phyloP scores from a whole-genome alignment of 1,140 invertebrate species.

The Drosophila sechellia region DNA sequence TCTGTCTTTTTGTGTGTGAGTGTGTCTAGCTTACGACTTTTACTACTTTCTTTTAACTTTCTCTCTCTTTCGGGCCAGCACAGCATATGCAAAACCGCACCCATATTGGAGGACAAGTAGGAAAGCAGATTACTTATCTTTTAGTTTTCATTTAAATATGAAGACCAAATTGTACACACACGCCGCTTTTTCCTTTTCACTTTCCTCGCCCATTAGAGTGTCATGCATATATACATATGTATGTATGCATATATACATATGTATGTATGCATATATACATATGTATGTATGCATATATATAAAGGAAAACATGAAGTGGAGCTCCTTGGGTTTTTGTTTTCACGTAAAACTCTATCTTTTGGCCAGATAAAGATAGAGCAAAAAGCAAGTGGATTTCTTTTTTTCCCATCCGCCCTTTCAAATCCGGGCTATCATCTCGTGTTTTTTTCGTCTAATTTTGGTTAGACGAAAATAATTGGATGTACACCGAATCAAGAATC shows the following conservation, averaged over 20 bases:
- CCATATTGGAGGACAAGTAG: conserved; percentile 52
- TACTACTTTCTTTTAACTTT: conserved; percentile 39
- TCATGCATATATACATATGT: not conserved
- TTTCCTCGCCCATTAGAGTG: conserved; percentile 5
- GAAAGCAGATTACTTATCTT: conserved; percentile 75
- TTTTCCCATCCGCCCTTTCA: conserved; percentile 31
- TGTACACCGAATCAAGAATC: conserved; percentile 47
- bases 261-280: not conserved
- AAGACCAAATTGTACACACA: conserved; percentile 63
- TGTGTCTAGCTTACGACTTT: conserved; percentile 49
- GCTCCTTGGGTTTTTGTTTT: conserved; percentile 12
- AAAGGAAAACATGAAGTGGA: not conserved
- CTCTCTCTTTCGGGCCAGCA: not conserved
- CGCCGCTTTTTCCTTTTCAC: conserved; percentile 23
- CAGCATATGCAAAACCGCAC: conserved; percentile 64
- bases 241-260: not conserved
- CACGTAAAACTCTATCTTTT: conserved; percentile 15
- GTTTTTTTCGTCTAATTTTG: conserved; percentile 34
- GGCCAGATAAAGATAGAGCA: conserved; percentile 9
- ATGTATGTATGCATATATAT: not conserved
- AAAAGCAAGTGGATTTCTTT: conserved; percentile 37
- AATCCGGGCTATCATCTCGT: conserved; percentile 5
- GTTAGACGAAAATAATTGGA: conserved; percentile 54
- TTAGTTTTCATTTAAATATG: conserved; percentile 79
- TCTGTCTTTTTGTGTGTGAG: conserved; percentile 9